A percentile compares a stretch with the other conserved stretches of the same genome.
Evolutionary conservation across 2,113 vertebrate genomes (phyloP).

Genomic region (Cephalopholis sonnerati): DNA sequence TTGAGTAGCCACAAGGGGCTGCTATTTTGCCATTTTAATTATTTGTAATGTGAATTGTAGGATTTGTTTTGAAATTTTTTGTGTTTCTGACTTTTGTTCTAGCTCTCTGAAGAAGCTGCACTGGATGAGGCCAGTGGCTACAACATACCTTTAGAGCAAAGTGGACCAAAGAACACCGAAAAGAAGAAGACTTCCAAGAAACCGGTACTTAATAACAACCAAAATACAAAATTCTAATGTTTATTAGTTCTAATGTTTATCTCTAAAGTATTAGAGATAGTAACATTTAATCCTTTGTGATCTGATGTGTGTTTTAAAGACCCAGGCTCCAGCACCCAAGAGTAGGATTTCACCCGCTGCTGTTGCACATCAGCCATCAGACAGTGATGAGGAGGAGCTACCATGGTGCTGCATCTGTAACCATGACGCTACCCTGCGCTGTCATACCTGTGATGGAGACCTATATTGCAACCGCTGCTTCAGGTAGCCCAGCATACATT

Average conservation of each 20-base stretch:
- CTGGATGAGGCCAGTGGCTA: constrained; percentile 95
- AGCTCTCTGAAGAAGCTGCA: constrained; percentile 93
- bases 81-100: constrained; percentile 42
- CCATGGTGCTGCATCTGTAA: constrained; percentile 99
- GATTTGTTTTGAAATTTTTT: not conserved
- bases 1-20: constrained; percentile 63
- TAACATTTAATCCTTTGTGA: not conserved
- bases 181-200: constrained; percentile 68
- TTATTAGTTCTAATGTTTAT: not conserved
- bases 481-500: constrained; percentile 79
- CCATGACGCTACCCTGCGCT: constrained; percentile 90
- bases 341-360: constrained; percentile 55
- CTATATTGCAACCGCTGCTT: constrained; percentile 96
- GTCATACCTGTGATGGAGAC: constrained; percentile 92
- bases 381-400: constrained; percentile 91
- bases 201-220: constrained; percentile 52
- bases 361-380: constrained; percentile 61
- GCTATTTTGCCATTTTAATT: constrained; percentile 59
- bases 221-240: not conserved
- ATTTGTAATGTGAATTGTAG: constrained; percentile 18
- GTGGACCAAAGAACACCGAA: constrained; percentile 75
- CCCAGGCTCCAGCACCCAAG: constrained; percentile 49
- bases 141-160: constrained; percentile 90
- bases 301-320: constrained; percentile 35
- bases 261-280: not conserved